Evolutionary conservation across 1,140 invertebrate genomes (phyloP).

Genomic region (Micrasema longulum): DNA sequence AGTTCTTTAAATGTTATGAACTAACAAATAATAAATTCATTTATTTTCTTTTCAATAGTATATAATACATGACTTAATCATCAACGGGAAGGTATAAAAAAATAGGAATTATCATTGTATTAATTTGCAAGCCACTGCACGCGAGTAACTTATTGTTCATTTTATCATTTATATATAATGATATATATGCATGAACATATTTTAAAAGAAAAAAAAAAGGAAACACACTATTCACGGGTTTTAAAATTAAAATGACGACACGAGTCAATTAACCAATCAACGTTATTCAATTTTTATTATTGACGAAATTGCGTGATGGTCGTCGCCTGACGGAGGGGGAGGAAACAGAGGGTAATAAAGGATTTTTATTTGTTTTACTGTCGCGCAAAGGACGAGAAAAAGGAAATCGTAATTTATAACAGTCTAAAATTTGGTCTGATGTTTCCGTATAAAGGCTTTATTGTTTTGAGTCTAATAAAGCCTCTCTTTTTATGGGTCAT

Average conservation of each 20-base stretch:
- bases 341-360: constrained; percentile 39
- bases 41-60: no score
- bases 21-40: no score
- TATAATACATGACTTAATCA: background rate
- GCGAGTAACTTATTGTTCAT: background rate
- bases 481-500: constrained; percentile 51
- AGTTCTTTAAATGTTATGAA: no score
- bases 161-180: background rate
- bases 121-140: no score
- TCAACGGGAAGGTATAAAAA: background rate
- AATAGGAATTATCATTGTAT: background rate
- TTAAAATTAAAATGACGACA: background rate
- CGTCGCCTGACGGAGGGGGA: background rate
- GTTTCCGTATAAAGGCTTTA: constrained; percentile 46
- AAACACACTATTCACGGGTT: background rate
- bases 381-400: constrained; percentile 53
- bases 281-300: constrained; percentile 53
- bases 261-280: constrained; percentile 42
- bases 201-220: background rate
- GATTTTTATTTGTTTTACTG: constrained; percentile 52
- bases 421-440: constrained; percentile 49
- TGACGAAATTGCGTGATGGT: constrained; percentile 19
- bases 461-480: constrained; percentile 52
- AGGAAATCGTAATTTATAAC: constrained; percentile 55
- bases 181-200: background rate